phyloP scores from a whole-genome alignment of 1,140 invertebrate species.

The Drosophila punjabiensis region DNA sequence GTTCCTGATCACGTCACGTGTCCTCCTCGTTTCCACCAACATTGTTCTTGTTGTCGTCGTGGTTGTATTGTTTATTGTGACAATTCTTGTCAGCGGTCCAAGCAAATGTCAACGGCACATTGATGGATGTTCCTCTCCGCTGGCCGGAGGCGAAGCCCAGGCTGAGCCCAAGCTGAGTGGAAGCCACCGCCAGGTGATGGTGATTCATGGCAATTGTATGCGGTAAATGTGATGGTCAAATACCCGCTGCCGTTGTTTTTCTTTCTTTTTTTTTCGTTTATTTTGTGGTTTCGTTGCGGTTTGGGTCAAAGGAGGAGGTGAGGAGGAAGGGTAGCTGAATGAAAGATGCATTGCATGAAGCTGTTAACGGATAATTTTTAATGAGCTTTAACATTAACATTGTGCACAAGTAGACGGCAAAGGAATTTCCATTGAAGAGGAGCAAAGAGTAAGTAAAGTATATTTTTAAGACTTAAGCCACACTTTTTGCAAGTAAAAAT shows the following conservation, averaged over 20 bases:
- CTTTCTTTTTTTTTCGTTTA: slow-evolving; percentile 15
- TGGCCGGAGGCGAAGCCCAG: slow-evolving; percentile 26
- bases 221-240: slow-evolving; percentile 75
- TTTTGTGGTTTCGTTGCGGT: slow-evolving; percentile 56
- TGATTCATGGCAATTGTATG: slow-evolving; percentile 82
- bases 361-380: slow-evolving; percentile 63
- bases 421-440: slow-evolving; percentile 13
- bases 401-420: slow-evolving; percentile 7
- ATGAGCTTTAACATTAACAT: slow-evolving; percentile 57
- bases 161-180: slow-evolving; percentile 3
- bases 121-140: slow-evolving; percentile 76
- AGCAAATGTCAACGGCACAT: slow-evolving; percentile 83
- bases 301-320: background rate
- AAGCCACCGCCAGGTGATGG: slow-evolving; percentile 73
- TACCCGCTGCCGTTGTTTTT: slow-evolving; percentile 41
- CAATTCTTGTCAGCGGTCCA: slow-evolving; percentile 81
- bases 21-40: slow-evolving; percentile 58
- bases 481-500: too few relatives aligned
- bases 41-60: slow-evolving; percentile 62
- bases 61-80: slow-evolving; percentile 83
- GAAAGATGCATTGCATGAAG: slow-evolving; percentile 19
- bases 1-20: slow-evolving; percentile 65
- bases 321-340: background rate
- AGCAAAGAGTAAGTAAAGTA: background rate
- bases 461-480: background rate